Conservation (phyloP, 92 coral and sea anemone genomes). For the Umimayanthus kanabou region DNA sequence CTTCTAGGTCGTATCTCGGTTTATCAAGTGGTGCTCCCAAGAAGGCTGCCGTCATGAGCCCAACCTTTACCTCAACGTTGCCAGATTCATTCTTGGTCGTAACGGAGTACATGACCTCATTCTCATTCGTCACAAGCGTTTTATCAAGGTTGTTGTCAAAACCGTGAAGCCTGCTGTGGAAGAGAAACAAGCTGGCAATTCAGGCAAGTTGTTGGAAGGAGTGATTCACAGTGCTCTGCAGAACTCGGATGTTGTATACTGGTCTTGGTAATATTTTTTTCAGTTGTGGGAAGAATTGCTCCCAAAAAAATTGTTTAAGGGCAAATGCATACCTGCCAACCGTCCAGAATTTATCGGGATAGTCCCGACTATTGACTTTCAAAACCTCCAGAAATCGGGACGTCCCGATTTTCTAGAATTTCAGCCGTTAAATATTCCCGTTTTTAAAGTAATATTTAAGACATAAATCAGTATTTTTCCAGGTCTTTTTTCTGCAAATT, state of each 20-base stretch:
- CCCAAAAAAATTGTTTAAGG: too few species aligned
- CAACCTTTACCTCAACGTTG: conserved; percentile 67
- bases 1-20: conserved; percentile 63
- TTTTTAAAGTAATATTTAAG: too few species aligned
- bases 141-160: conserved; percentile 60
- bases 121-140: conserved; percentile 69
- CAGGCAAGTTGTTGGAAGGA: conserved; percentile 4
- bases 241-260: neutral
- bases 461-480: too few species aligned
- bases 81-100: conserved; percentile 71
- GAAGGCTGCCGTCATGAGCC: conserved; percentile 74
- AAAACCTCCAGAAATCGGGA: too few species aligned
- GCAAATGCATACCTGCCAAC: too few species aligned
- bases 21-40: conserved; percentile 64
- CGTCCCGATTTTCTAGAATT: too few species aligned
- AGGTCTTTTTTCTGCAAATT: too few species aligned
- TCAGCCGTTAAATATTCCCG: too few species aligned
- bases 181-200: neutral
- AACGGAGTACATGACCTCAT: conserved; percentile 54
- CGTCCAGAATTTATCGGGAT: too few species aligned
- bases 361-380: too few species aligned
- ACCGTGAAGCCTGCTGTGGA: conserved; percentile 25
- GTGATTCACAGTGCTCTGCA: neutral
- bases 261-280: too few species aligned
- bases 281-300: too few species aligned